A percentile compares a stretch with the other conserved stretches of the same genome.
These are phyloP conservation scores for Cydia fagiglandana DNA, from an alignment of 1,140 invertebrate species.

Conservation along the genomic window DNA sequence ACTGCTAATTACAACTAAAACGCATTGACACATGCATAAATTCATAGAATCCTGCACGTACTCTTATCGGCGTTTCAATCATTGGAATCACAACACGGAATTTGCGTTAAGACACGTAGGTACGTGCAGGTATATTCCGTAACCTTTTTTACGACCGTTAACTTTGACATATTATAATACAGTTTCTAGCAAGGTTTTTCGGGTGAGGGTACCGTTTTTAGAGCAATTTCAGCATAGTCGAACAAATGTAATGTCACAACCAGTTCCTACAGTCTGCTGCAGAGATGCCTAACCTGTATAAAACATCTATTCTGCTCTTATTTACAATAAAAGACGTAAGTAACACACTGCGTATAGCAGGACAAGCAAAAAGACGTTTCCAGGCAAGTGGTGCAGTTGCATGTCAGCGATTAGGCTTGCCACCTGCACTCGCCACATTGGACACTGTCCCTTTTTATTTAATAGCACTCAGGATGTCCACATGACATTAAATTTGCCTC, in stretches of 20 bases:
- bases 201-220: not conserved
- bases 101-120: constrained; percentile 16
- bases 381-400: constrained; percentile 53
- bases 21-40: constrained; percentile 25
- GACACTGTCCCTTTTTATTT: constrained; percentile 27
- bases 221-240: not conserved
- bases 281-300: not conserved
- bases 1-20: constrained; percentile 25
- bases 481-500: constrained; percentile 17
- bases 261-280: too few species aligned
- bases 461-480: constrained; percentile 18
- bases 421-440: constrained; percentile 20
- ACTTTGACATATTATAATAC: not conserved
- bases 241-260: not conserved
- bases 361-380: constrained; percentile 53
- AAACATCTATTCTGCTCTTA: not conserved
- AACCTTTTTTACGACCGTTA: not conserved
- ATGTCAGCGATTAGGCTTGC: constrained; percentile 26
- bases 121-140: not conserved
- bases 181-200: not conserved
- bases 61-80: constrained; percentile 13
- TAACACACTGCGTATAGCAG: constrained; percentile 46
- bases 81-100: constrained; percentile 22
- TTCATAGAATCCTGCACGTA: constrained; percentile 28
- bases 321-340: constrained; percentile 19